Percentiles rank a stretch among this genome's conserved stretches.
These are phyloP conservation scores for Stichopus chloronotus DNA, from an alignment of 35 echinoderm and acorn worm species.

Conservation along the genomic window DNA sequence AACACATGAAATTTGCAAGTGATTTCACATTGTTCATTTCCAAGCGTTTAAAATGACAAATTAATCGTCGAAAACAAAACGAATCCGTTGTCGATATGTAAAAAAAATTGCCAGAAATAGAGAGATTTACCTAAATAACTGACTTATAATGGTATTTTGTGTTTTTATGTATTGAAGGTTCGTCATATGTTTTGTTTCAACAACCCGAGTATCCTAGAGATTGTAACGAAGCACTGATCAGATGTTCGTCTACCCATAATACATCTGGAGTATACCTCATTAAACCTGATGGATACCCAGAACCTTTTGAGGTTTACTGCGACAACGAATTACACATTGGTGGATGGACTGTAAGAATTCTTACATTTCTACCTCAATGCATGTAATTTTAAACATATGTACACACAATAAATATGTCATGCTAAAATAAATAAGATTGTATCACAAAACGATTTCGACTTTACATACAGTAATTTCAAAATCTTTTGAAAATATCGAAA, in stretches of 20 bases:
- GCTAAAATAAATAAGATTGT: too few species aligned
- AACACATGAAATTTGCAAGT: too few species aligned
- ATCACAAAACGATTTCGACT: too few species aligned
- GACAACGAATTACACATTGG: background rate
- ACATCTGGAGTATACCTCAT: background rate
- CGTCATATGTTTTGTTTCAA: background rate
- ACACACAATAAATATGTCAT: too few species aligned
- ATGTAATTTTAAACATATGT: too few species aligned
- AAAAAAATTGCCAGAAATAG: too few species aligned
- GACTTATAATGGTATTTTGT: too few species aligned
- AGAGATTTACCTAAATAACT: too few species aligned
- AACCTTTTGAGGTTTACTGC: background rate
- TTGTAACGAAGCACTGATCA: background rate
- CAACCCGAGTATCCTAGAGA: background rate
- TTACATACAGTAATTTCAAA: too few species aligned
- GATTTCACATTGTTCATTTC: too few species aligned
- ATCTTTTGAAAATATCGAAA: too few species aligned
- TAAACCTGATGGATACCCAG: background rate
- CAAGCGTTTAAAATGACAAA: background rate
- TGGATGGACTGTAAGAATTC: background rate
- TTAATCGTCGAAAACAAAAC: background rate
- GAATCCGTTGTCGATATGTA: background rate
- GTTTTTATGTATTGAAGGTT: background rate
- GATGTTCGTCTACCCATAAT: background rate
- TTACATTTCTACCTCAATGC: too few species aligned